These are phyloP conservation scores for Tympanuchus pallidicinctus DNA, from an alignment of 2,113 vertebrate genomes.

Conservation along the genomic window DNA sequence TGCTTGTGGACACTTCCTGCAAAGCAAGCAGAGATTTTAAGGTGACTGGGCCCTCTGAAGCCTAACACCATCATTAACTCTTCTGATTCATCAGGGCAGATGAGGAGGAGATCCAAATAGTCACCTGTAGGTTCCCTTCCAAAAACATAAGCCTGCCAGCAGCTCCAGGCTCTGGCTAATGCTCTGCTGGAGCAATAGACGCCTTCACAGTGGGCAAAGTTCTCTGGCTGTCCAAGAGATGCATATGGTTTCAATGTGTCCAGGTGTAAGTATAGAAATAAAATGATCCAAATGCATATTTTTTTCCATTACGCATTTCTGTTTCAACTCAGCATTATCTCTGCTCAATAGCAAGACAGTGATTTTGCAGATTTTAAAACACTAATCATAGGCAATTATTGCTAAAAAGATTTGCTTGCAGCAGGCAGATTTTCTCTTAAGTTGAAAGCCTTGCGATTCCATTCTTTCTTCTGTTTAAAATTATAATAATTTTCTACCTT, in stretches of 20 bases:
- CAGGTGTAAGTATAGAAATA: conserved; percentile 51
- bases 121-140: neutral
- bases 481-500: conserved; percentile 47
- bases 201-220: neutral
- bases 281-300: conserved; percentile 12
- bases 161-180: neutral
- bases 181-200: neutral
- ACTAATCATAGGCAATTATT: conserved; percentile 52
- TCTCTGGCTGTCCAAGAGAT: neutral
- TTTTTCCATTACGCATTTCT: conserved; percentile 49
- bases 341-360: conserved; percentile 37
- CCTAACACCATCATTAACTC: neutral
- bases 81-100: neutral
- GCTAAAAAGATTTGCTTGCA: conserved; percentile 44
- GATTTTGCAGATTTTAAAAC: conserved; percentile 53
- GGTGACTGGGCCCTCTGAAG: neutral
- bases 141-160: neutral
- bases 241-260: neutral
- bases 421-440: conserved; percentile 45
- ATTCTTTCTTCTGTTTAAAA: conserved; percentile 46
- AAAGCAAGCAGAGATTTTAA: neutral
- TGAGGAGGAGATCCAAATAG: neutral
- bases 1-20: accelerated
- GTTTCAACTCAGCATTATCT: conserved; percentile 55
- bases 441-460: conserved; percentile 44